phyloP scores from a whole-genome alignment of 2,113 vertebrate species.

The Aegotheles bennettii region DNA sequence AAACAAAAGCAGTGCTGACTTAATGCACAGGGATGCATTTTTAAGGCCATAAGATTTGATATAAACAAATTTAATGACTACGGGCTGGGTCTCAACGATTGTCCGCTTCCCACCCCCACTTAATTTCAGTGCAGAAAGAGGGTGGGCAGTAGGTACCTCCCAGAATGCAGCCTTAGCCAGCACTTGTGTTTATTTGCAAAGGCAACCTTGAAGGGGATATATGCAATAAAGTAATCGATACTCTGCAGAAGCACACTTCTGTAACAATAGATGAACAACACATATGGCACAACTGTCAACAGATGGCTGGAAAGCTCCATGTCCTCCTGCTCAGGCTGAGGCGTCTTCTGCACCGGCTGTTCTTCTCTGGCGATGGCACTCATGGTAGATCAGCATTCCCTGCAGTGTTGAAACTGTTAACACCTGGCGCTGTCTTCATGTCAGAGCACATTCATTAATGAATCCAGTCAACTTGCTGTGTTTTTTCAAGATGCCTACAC shows the following conservation, averaged over 20 bases:
- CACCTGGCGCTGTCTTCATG: neutral
- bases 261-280: neutral
- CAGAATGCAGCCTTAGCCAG: neutral
- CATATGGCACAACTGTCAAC: neutral
- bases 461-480: neutral
- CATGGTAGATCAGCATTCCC: neutral
- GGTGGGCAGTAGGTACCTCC: neutral
- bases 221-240: neutral
- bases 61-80: neutral
- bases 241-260: slow-evolving; percentile 39
- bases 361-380: neutral
- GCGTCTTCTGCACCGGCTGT: neutral
- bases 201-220: slow-evolving; percentile 12
- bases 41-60: neutral
- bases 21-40: neutral
- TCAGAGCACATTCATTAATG: neutral
- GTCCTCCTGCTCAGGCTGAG: neutral
- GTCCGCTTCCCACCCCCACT: neutral
- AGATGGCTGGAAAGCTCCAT: neutral
- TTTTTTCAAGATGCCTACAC: neutral
- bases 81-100: neutral
- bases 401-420: neutral
- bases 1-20: slow-evolving; percentile 21
- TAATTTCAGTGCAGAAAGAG: neutral
- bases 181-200: neutral